Base-by-base conservation (phyloP, 2,888 invertebrate genomes). In the Idaea biselata region DNA sequence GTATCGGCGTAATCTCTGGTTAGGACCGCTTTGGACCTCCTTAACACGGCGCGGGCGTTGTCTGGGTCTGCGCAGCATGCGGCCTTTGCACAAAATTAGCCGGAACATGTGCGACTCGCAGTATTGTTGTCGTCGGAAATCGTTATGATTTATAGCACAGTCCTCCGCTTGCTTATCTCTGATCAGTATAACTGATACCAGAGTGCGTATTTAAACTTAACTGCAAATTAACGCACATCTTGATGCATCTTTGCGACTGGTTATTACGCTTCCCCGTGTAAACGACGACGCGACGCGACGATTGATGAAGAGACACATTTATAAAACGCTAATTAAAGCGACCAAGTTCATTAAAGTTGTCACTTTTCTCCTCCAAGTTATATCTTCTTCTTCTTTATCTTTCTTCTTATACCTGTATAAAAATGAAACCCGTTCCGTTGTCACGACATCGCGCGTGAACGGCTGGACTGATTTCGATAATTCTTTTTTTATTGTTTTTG, bases 61-160 rank as follows among this genome's bases (percentile, higher is more conserved):
- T 73, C 87, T 17, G 18, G 11, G 56, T 14, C 18, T 16, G 56
- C 56, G 67, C 89, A 84, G 87, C 89, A 75, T 83, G 88, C 74
- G 83, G 81, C 76, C 81, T 63, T 74, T 67, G 72, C 69, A 73
- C 76, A 73, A 82, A 86, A 87, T 88, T 87, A 87, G 84, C 82
- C 78, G 70, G 75, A 79, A 86, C 87, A 83, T 82, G 80, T 80
- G 84, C 86, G 83, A 88, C 87, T 78, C 77, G 75, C 72, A 64
- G 75, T 79, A 82, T 78, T 78, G 77, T 78, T 72, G 79, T 78
- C 77, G 71, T 75, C 73, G 75, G 73, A 74, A 71, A 81, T 79
- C 76, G 77, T 75, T 78, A 77, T 83, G 85, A 89, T 87, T 88
- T 84, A 89, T 84, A 72, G 73, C 73, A 54, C 62, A 62, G 68